Base-by-base conservation (phyloP, 2,113 vertebrate genomes). In the Hemichromis elongatus region DNA sequence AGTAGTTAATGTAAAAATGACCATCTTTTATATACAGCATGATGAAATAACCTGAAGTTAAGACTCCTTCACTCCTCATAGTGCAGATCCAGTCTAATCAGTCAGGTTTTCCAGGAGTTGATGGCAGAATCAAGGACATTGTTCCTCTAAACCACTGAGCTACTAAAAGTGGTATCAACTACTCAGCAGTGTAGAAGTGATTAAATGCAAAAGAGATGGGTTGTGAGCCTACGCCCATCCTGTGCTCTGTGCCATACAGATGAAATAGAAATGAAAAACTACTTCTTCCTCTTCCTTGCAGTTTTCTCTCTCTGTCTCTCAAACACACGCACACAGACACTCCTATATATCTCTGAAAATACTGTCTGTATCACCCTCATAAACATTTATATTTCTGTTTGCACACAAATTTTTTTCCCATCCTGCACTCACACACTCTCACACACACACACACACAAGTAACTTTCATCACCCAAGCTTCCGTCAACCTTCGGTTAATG, bases 401-500 rank as follows among this genome's bases (percentile, higher is more conserved):
- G 33, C 26, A 81, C 73, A 56, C 50, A 54, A 7, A 11, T 40
- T 40, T 68, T 68, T 47, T 73, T 10, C 19, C 54, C 77, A 59
- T 35, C 53, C 26, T 11, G 21, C 61, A 40, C 54, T 37, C 50
- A 50, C 14, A 1, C 26, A 0, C 26, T 8, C 14, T 28, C 55
- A 9, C 8, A 5, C 18, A 85, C 61, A 50, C 52, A 21, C 18
- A 78, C 68, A 53, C 35, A 80, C 45, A 54, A 54, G 80, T 84
- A 77, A 66, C 79, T 77, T 52, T 57, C 85, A 90, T 89, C 85
- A 68, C 54, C 84, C 77, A 11, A 81, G 52, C 88, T 84, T 89
- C 80, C 3, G 81, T 89, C 77, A 47, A 78, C 89, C 77, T 83
- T 90, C 55, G 28, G 80, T 90, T 84, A 79, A 86, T 89, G 40